Evolutionary conservation across 2,888 invertebrate genomes (phyloP).

Genomic region (Hyposoter didymator): DNA sequence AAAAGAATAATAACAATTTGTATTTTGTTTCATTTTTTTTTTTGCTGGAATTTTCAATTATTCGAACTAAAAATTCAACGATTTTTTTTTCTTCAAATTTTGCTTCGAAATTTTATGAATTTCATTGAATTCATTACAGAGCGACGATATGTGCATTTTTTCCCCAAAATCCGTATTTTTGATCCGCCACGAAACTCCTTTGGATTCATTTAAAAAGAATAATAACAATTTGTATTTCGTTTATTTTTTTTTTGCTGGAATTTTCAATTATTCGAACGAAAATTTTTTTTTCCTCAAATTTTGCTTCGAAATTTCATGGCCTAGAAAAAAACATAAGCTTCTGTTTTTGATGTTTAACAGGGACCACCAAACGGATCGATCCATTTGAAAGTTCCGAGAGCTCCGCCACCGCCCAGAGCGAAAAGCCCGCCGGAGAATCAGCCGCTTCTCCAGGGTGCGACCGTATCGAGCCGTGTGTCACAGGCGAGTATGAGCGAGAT

Average conservation of each 20-base stretch:
- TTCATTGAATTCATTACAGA: not conserved
- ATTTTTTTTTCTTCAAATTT: not conserved
- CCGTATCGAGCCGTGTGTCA: constrained; percentile 88
- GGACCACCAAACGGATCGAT: constrained; percentile 84
- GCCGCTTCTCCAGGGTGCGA: constrained; percentile 84
- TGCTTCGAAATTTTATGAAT: not conserved
- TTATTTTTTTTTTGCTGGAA: no score
- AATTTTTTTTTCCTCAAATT: not conserved
- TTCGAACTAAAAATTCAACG: no score
- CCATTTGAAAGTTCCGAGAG: constrained; percentile 86
- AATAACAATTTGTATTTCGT: no score
- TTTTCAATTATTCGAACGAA: no score
- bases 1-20: no score
- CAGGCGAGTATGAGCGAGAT: constrained; percentile 95
- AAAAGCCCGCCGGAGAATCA: constrained; percentile 87
- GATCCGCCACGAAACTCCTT: no score
- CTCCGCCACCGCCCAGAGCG: constrained; percentile 86
- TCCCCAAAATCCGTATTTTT: no score
- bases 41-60: no score
- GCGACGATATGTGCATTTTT: no score
- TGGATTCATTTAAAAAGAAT: no score
- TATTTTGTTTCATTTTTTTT: no score
- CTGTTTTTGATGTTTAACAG: constrained; percentile 68
- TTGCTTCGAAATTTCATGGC: not conserved
- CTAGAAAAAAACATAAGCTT: not conserved